Evolutionary conservation across 1,140 invertebrate genomes (phyloP), one percentile per base, ranked within the genome.

Genomic region (Drosophila simulans): DNA sequence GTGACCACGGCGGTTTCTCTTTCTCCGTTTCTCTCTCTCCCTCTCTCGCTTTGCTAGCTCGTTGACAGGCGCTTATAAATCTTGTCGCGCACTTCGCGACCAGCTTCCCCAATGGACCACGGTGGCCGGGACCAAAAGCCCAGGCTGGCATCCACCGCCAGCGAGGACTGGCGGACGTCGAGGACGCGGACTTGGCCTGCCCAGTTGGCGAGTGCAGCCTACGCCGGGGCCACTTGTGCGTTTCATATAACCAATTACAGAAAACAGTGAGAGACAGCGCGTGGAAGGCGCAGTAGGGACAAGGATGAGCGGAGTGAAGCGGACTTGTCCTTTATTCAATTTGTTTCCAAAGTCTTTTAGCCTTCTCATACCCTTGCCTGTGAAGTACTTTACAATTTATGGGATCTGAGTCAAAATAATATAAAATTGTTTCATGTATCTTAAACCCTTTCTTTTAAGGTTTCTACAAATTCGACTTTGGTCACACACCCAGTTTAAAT

Each of bases 51-150:
- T 69, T 70, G 68, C 46, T 51, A 37, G 49, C 64, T 79, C 80
- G 84, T 80, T 89, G 84, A 89, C 84, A 89, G 84, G 72, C 84
- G 84, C 84, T 89, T 89, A 89, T 89, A 89, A 89, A 89, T 89
- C 84, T 89, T 89, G 83, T 88, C 83, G 83, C 84, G 83, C 79
- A 89, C 81, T 85, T 84, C 69, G 75, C 56, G 45, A 35, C 53
- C 71, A 42, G 54, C 52, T 71, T 48, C 46, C 40, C 56, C 42
- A 57, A 40, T 17, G 60, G 58, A 48, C 58, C 72, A 45, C 54
- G 57, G 62, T 55, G 49, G 49, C 49, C 49, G 10, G 49, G 17
- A 35, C 48, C 59, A 39, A 25, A 37, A 54, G 25, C 58, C 53
- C 34, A 35, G 63, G 31, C 42, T 39, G 45, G 20, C 48, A 35